Conservation (phyloP, 2,113 vertebrate genomes). For the Prochilodus magdalenae region DNA sequence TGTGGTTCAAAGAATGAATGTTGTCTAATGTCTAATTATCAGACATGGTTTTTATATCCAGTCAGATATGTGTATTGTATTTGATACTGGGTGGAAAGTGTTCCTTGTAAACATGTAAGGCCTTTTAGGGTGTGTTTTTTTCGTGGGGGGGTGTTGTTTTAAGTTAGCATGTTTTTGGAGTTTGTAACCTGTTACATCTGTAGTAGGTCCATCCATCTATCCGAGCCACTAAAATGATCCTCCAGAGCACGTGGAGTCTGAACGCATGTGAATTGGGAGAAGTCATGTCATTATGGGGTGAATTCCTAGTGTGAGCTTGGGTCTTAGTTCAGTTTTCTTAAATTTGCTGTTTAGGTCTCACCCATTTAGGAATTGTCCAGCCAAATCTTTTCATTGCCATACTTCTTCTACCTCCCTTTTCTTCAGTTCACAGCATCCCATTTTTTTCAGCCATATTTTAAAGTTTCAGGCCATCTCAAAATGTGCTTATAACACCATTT, state of each 20-base stretch:
- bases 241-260: neutral
- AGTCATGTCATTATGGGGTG: neutral
- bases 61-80: neutral
- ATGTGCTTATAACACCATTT: neutral
- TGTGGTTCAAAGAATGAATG: conserved; percentile 44
- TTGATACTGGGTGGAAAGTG: conserved; percentile 19
- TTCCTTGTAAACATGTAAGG: conserved; percentile 17
- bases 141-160: neutral
- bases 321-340: neutral
- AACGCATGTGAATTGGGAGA: neutral
- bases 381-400: conserved; percentile 24
- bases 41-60: conserved; percentile 34
- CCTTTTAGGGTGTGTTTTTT: neutral
- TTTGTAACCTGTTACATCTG: neutral
- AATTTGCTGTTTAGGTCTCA: neutral
- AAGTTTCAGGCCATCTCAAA: neutral
- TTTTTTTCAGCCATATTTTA: conserved; percentile 8
- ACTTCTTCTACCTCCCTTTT: conserved; percentile 36
- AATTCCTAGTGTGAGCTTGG: neutral
- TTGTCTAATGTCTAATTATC: conserved; percentile 34
- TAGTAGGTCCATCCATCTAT: neutral
- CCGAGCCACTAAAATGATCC: neutral
- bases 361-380: neutral
- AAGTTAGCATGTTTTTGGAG: neutral
- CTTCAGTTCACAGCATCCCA: neutral